A percentile compares a stretch with the other conserved stretches of the same genome.
Evolutionary conservation across 2,113 vertebrate species (phyloP).

Genomic region (Lepisosteus oculatus): DNA sequence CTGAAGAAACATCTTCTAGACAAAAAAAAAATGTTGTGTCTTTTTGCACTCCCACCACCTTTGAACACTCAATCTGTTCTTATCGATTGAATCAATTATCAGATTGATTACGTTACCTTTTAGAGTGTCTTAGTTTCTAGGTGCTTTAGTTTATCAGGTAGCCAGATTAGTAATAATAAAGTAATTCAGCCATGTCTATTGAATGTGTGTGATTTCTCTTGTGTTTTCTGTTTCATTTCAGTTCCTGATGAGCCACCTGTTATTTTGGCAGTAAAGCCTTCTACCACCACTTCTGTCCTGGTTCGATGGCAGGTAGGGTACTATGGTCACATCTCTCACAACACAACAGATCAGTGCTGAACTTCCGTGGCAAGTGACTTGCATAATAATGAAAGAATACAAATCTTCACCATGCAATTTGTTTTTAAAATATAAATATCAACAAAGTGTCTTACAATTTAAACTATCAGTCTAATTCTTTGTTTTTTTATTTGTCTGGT

Average conservation of each 20-base stretch:
- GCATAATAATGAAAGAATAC: too few relatives aligned
- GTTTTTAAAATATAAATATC: too few relatives aligned
- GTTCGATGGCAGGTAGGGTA: conserved; percentile 90
- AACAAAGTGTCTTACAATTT: too few relatives aligned
- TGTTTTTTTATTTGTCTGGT: too few relatives aligned
- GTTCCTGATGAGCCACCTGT: conserved; percentile 87
- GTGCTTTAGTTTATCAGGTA: neutral
- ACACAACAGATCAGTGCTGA: neutral
- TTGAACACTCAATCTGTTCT: too few relatives aligned
- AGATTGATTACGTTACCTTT: too few relatives aligned
- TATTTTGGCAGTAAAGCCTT: conserved; percentile 79
- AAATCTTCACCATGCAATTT: too few relatives aligned
- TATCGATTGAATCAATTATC: too few relatives aligned
- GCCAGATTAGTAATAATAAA: conserved; percentile 15
- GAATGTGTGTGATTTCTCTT: conserved; percentile 18
- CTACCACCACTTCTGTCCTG: conserved; percentile 89
- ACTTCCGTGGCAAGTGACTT: too few relatives aligned
- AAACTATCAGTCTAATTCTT: too few relatives aligned
- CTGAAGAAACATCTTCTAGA: neutral
- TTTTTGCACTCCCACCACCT: neutral
- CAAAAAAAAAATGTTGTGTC: neutral
- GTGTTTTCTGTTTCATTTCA: conserved; percentile 47
- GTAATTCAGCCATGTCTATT: conserved; percentile 18
- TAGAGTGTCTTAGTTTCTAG: neutral
- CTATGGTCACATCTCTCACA: neutral